Base-by-base conservation (phyloP, 2,888 invertebrate genomes). In the Pollenia labialis region DNA sequence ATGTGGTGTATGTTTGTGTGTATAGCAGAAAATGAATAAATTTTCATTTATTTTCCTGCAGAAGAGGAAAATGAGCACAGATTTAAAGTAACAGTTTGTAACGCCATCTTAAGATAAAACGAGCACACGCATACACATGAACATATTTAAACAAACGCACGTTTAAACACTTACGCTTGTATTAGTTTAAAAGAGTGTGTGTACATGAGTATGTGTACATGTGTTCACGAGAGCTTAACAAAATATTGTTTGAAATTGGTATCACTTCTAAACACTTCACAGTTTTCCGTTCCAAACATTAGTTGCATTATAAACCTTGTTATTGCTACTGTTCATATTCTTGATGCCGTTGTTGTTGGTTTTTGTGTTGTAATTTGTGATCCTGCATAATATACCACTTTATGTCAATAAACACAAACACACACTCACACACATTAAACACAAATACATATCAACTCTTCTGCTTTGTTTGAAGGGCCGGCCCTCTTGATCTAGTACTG, bases 261-360 rank as follows among this genome's bases (percentile, higher is more conserved):
- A 79, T 84, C 72, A 79, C 79, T 83, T 72, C 58, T 66, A 79
- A 72, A 60, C 71, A 77, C 62, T 77, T 77, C 12, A 76, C 64
- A 76, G 74, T 75, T 83, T 76, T 77, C 40, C 77, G 64, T 77
- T 79, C 77, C 58, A 58, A 72, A 84, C 77, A 79, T 84, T 84
- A 66, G 77, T 58, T 77, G 64, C 62, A 56, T 71, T 72, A 58
- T 16, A 52, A 44, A 72, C 44, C 66, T 83, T 72, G 42, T 58
- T 66, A 56, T 44, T 68, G 66, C 32, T 46, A 48, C n/a, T 71
- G n/a, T 23, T 52, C 10, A 32, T 69, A 50, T 4, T 71, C 44
- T 32, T 52, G 50, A n/a, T 69, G 18, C 32, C 46, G 0, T n/a
- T 23, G 52, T 66, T 66, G 2, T 11, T 56, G 42, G 46, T 56